phyloP scores from a whole-genome alignment of 2,113 vertebrate species.

The Australoheros scitulus region DNA sequence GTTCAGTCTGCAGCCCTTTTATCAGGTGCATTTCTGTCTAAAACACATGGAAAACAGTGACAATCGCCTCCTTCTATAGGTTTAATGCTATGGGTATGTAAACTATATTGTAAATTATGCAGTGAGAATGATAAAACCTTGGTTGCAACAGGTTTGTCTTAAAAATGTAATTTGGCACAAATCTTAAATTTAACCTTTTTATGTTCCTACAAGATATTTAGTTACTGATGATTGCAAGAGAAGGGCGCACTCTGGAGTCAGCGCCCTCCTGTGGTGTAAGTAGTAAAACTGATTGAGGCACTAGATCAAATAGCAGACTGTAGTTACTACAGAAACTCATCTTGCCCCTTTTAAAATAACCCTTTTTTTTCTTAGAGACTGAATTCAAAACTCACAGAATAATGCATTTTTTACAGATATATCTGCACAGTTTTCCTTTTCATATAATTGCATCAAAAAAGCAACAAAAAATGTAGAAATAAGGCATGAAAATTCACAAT shows the following conservation, averaged over 20 bases:
- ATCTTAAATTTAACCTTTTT: neutral
- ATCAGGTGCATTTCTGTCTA: no score
- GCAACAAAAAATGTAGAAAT: neutral
- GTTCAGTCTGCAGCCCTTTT: neutral
- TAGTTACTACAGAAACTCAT: neutral
- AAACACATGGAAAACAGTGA: neutral
- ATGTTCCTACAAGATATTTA: neutral
- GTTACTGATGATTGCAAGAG: neutral
- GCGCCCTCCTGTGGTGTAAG: conserved; percentile 51
- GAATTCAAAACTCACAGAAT: accelerated
- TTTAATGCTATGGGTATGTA: neutral
- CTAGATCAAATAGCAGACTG: neutral
- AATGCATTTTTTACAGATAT: neutral
- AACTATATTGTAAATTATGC: neutral
- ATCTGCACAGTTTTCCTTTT: neutral
- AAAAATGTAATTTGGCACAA: neutral
- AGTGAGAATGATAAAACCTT: neutral
- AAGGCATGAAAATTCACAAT: neutral
- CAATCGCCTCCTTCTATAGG: neutral
- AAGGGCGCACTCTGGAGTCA: neutral
- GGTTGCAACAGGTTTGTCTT: neutral
- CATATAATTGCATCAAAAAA: neutral
- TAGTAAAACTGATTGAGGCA: neutral
- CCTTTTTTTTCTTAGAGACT: neutral
- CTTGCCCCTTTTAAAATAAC: no score